A percentile compares a stretch with the other conserved stretches of the same genome.
phyloP scores from a whole-genome alignment of 2,888 invertebrate species.

The Biston betularia region DNA sequence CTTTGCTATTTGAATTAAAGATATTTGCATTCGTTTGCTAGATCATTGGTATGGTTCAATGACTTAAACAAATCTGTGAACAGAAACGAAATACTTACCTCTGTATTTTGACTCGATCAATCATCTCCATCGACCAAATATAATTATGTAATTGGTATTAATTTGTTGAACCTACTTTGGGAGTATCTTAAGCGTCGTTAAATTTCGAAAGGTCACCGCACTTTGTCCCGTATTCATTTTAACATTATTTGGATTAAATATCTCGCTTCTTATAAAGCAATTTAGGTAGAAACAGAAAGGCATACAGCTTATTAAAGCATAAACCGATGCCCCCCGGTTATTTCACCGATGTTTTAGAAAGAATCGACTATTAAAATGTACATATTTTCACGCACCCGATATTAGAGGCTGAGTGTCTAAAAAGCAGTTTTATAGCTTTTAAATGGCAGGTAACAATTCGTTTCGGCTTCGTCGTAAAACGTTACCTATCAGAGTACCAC shows the following conservation, averaged over 20 bases:
- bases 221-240: conserved; percentile 54
- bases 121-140: conserved; percentile 51
- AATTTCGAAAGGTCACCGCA: conserved; percentile 55
- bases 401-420: conserved; percentile 65
- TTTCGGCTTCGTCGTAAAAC: conserved; percentile 65
- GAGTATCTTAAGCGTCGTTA: conserved; percentile 57
- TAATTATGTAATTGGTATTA: conserved; percentile 52
- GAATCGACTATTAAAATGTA: conserved; percentile 73
- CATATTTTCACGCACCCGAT: conserved; percentile 78
- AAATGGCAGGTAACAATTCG: conserved; percentile 75
- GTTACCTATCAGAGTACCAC: conserved; percentile 53
- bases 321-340: conserved; percentile 47
- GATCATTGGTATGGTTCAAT: not conserved
- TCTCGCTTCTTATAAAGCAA: conserved; percentile 66
- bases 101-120: conserved; percentile 44
- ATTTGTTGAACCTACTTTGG: conserved; percentile 51
- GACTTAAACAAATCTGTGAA: conserved; percentile 18
- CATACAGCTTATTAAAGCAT: conserved; percentile 45
- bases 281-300: conserved; percentile 56
- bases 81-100: conserved; percentile 21
- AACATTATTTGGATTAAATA: conserved; percentile 58
- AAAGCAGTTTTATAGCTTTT: conserved; percentile 79
- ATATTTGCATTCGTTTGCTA: not conserved
- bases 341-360: conserved; percentile 45
- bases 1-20: not conserved